Percentiles rank a stretch among this genome's conserved stretches.
Conservation (phyloP, 1,140 invertebrate species). For the Trichonephila inaurata region DNA sequence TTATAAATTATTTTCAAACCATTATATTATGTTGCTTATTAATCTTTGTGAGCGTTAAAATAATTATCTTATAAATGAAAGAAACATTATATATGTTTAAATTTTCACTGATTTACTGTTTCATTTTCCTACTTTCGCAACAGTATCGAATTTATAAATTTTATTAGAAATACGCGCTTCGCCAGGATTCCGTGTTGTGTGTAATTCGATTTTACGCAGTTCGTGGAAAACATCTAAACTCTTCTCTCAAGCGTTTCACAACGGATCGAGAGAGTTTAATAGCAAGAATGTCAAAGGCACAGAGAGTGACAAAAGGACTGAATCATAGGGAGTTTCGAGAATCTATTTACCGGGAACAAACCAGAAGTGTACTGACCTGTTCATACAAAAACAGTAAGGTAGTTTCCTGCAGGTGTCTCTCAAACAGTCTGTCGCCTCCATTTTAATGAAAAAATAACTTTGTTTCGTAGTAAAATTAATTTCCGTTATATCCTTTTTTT, state of each 20-base stretch:
- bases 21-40: too few species aligned
- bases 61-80: too few species aligned
- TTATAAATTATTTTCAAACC: too few species aligned
- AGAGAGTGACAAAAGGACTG: neutral
- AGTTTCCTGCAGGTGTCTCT: neutral
- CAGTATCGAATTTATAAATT: too few species aligned
- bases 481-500: neutral
- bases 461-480: neutral
- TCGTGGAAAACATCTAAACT: too few species aligned
- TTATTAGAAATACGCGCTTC: too few species aligned
- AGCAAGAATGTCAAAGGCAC: neutral
- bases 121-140: too few species aligned
- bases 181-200: too few species aligned
- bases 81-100: too few species aligned
- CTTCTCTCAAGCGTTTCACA: neutral
- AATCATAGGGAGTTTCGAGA: neutral
- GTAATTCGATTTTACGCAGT: too few species aligned
- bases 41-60: too few species aligned
- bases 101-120: too few species aligned
- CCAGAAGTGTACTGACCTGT: neutral
- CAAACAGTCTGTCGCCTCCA: neutral
- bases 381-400: neutral
- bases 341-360: neutral
- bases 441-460: neutral
- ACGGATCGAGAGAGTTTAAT: neutral